Evolutionary conservation across 2,888 invertebrate species (phyloP).

Genomic region (Acrobasis suavella): DNA sequence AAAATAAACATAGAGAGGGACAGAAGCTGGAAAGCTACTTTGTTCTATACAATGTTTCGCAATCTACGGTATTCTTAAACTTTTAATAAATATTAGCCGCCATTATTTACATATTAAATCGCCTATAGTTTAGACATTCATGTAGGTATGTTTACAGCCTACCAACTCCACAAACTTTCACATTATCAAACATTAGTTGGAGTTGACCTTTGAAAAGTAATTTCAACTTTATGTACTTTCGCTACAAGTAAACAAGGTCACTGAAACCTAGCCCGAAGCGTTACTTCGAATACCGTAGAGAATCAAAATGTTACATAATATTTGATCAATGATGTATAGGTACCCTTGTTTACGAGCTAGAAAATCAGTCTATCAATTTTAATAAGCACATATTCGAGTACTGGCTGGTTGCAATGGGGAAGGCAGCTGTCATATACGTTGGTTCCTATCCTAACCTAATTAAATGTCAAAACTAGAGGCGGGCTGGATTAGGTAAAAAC

Average conservation of each 20-base stretch:
- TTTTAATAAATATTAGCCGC: too few species aligned
- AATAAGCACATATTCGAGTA: not conserved
- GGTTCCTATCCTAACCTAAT: too few species aligned
- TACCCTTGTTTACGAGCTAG: not conserved
- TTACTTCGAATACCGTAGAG: not conserved
- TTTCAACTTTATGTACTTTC: not conserved
- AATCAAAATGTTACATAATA: not conserved
- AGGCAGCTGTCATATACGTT: too few species aligned
- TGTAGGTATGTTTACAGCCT: conserved; percentile 69
- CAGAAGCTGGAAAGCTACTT: too few species aligned
- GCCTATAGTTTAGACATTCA: conserved; percentile 80
- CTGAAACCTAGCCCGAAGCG: not conserved
- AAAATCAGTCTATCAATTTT: not conserved
- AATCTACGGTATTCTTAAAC: too few species aligned
- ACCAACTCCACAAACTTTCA: not conserved
- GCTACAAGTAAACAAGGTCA: not conserved
- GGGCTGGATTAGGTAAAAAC: too few species aligned
- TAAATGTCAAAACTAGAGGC: too few species aligned
- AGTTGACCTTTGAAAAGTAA: not conserved
- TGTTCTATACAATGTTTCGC: too few species aligned
- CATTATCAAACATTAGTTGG: not conserved
- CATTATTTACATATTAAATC: not conserved
- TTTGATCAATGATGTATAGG: not conserved
- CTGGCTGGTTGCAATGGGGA: not conserved
- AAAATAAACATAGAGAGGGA: too few species aligned